Conservation (phyloP, 2,113 vertebrate genomes). For the Opisthocomus hoazin region DNA sequence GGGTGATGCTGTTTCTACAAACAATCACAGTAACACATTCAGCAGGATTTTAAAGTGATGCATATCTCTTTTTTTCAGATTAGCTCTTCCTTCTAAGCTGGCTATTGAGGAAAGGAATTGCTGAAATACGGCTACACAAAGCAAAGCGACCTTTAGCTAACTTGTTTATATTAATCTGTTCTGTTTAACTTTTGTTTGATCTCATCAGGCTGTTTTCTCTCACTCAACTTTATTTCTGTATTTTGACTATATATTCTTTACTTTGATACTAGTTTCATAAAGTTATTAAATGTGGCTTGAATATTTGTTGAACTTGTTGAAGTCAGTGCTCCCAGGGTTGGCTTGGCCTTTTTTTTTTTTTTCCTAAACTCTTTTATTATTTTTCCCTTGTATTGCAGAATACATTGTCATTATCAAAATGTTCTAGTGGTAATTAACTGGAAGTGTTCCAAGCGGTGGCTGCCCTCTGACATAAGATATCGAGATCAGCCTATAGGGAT, state of each 20-base stretch:
- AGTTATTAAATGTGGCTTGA: slow-evolving; percentile 69
- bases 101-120: background rate
- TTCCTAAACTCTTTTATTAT: background rate
- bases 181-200: slow-evolving; percentile 47
- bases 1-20: slow-evolving; percentile 21
- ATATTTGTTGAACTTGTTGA: slow-evolving; percentile 48
- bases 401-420: background rate
- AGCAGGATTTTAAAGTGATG: slow-evolving; percentile 21
- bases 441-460: slow-evolving; percentile 8
- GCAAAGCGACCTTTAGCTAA: background rate
- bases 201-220: slow-evolving; percentile 51
- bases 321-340: slow-evolving; percentile 30
- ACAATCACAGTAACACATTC: background rate
- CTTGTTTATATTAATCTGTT: slow-evolving; percentile 33
- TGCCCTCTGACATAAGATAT: background rate
- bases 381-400: background rate
- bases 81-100: slow-evolving; percentile 7
- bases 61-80: background rate
- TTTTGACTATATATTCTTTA: slow-evolving; percentile 67
- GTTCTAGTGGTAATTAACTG: slow-evolving; percentile 17
- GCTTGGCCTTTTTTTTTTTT: background rate
- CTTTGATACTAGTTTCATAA: slow-evolving; percentile 68
- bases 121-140: slow-evolving; percentile 6
- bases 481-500: background rate
- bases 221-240: slow-evolving; percentile 57